phyloP scores from a whole-genome alignment of 2,113 vertebrate species.

The Siniperca knerii region DNA sequence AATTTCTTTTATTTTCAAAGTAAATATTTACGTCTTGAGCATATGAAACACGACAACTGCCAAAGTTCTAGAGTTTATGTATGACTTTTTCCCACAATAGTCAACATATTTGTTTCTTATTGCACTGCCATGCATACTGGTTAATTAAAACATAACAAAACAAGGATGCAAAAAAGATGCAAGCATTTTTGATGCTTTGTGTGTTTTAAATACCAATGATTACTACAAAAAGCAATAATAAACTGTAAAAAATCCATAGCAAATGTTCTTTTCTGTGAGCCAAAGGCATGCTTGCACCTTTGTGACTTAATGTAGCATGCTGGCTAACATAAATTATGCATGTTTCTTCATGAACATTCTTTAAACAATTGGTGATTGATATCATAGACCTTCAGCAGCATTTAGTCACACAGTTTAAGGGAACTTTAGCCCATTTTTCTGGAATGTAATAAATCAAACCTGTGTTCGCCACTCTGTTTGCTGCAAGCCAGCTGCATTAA shows the following conservation, averaged over 20 bases:
- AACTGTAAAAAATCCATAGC: neutral
- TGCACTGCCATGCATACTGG: neutral
- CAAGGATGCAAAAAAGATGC: neutral
- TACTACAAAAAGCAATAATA: neutral
- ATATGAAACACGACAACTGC: neutral
- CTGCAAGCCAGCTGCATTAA: constrained; percentile 12
- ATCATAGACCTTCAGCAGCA: constrained; percentile 1
- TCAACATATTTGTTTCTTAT: neutral
- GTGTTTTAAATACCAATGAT: neutral
- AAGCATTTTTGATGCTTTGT: neutral
- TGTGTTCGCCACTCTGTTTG: neutral
- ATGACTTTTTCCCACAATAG: neutral
- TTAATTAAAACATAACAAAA: neutral
- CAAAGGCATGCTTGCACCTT: neutral
- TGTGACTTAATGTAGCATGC: neutral
- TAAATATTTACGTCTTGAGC: neutral
- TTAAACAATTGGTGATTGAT: constrained; percentile 44
- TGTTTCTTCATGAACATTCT: constrained; percentile 19
- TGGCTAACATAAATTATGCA: constrained; percentile 5
- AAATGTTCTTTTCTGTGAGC: neutral
- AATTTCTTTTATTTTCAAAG: neutral
- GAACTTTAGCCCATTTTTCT: constrained; percentile 9
- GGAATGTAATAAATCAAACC: constrained; percentile 46
- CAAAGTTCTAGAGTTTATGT: neutral
- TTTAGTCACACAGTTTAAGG: constrained; percentile 43